These are phyloP conservation scores for Clarias gariepinus DNA, from an alignment of 2,113 vertebrate genomes.

Conservation along the genomic window DNA sequence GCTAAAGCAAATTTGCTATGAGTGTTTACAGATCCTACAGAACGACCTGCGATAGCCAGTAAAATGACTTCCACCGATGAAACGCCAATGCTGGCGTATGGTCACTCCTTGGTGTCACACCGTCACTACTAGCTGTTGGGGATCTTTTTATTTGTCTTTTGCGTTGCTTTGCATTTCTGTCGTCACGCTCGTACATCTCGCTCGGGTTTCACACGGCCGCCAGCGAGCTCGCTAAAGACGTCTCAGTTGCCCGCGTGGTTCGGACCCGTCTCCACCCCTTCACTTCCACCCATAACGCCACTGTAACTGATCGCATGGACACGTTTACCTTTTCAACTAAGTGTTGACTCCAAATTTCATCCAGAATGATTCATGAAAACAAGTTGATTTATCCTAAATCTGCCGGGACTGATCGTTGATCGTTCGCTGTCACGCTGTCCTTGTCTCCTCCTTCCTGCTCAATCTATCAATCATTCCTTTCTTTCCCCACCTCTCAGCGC, in stretches of 20 bases:
- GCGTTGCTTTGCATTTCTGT: too few relatives aligned
- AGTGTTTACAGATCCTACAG: too few relatives aligned
- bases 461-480: background rate
- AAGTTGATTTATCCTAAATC: background rate
- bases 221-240: background rate
- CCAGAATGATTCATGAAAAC: background rate
- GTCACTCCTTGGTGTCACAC: too few relatives aligned
- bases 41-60: too few relatives aligned
- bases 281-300: background rate
- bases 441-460: background rate
- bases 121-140: too few relatives aligned
- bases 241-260: background rate
- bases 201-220: too few relatives aligned
- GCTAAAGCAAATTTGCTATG: too few relatives aligned
- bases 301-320: background rate
- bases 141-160: too few relatives aligned
- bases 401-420: background rate
- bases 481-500: background rate
- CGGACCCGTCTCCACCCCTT: background rate
- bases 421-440: background rate
- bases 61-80: too few relatives aligned
- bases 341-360: background rate
- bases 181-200: too few relatives aligned
- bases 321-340: background rate
- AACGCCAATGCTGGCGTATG: too few relatives aligned